Evolutionary conservation across 2,888 invertebrate genomes (phyloP).

Genomic region (Cryptocheilus praepositus): DNA sequence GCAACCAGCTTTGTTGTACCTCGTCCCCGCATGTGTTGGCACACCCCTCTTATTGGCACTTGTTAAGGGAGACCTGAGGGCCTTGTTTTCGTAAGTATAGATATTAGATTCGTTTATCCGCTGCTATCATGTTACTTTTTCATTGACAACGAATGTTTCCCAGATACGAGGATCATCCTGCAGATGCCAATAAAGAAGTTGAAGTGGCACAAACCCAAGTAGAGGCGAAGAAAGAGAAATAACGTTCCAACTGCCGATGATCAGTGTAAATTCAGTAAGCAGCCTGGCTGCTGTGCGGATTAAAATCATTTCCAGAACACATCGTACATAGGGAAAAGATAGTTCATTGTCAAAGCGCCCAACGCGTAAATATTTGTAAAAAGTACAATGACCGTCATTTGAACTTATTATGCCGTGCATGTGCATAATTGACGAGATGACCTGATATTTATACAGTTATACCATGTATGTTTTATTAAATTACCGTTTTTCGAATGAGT

Average conservation of each 20-base stretch:
- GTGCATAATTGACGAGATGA: too few species aligned
- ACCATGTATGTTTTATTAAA: too few species aligned
- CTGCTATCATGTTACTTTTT: too few species aligned
- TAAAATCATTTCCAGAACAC: constrained; percentile 25
- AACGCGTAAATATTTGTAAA: constrained; percentile 6
- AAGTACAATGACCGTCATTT: not conserved
- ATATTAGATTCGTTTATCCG: constrained; percentile 9
- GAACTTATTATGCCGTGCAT: too few species aligned
- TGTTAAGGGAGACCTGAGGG: constrained; percentile 91
- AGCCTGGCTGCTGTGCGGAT: constrained; percentile 25
- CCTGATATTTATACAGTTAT: too few species aligned
- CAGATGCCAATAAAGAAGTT: constrained; percentile 73
- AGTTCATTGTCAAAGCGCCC: constrained; percentile 24
- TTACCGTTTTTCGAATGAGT: too few species aligned
- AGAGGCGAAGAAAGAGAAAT: constrained; percentile 65
- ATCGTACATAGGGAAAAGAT: constrained; percentile 26
- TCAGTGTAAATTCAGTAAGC: constrained; percentile 3
- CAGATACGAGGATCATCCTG: constrained; percentile 84
- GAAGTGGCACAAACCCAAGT: constrained; percentile 63
- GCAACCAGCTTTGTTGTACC: constrained; percentile 96
- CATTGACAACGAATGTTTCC: too few species aligned
- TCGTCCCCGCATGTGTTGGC: constrained; percentile 96
- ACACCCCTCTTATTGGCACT: constrained; percentile 93
- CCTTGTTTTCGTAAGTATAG: constrained; percentile 89
- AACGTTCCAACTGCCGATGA: constrained; percentile 33